Base-by-base conservation (phyloP, 2,888 invertebrate species). In the Leptogaster cylindrica region DNA sequence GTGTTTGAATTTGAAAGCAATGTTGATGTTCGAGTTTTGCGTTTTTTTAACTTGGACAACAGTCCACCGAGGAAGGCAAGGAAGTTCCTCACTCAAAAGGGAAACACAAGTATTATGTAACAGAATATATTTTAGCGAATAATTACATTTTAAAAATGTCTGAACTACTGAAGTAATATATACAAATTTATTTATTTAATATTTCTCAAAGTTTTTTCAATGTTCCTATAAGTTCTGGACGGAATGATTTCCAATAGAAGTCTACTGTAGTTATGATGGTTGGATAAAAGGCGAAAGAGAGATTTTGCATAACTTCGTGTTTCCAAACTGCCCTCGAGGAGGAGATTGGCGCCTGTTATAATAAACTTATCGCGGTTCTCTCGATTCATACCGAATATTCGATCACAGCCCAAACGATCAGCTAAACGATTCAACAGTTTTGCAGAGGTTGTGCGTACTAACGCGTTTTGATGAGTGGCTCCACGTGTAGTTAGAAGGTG, bases 291-390 rank as follows among this genome's bases (percentile, higher is more conserved):
- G 16, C 88, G 84, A 74, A 95, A 89, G 72, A 95, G 86, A 65
- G 87, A 85, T 75, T 93, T 91, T 1, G 92, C 92, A 77, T 91
- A 88, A 75, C 86, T 86, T 70, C 95, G 88, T 0, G 95, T 90
- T 72, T 95, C 94, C 23, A 93, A 86, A 77, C 89, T 91, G 16
- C 93, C 93, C 78, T 97, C 97, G 23, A 88, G 89, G 5, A 95
- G 82, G 70, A 95, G 86, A 76, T 91, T 91, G 0, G 95, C 93
- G 0, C 91, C 90, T 0, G 91, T 88, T 27, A 89, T 84, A 65
- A 97, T 83, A 66, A 97, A 83, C 74, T 89, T 88, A 74, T 93
- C 91, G 50, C 92, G 87, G 33, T 89, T 85, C 68, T 97, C 96
- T 52, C 87, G 84, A 0, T 89, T 86, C 76, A 93, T 84, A 55